phyloP scores from a whole-genome alignment of 2,888 invertebrate species.

The Achlya flavicornis region DNA sequence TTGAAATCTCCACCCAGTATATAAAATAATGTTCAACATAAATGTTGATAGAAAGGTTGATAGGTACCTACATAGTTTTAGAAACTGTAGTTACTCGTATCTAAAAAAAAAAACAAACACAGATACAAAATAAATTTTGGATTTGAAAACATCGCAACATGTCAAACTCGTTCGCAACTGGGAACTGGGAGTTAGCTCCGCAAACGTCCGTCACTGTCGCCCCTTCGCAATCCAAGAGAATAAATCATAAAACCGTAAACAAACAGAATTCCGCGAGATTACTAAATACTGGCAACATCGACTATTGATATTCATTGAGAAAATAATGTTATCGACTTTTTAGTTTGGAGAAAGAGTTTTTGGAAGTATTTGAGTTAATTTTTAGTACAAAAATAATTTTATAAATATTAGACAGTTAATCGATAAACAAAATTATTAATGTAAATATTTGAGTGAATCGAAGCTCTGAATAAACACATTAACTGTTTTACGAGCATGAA shows the following conservation, averaged over 20 bases:
- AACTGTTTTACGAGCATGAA: not conserved
- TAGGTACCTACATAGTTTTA: no score
- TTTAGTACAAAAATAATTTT: not conserved
- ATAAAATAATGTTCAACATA: no score
- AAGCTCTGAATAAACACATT: not conserved
- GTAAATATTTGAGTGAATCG: not conserved
- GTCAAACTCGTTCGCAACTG: slow-evolving; percentile 21
- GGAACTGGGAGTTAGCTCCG: slow-evolving; percentile 30
- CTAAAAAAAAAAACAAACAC: not conserved
- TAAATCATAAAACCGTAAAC: slow-evolving; percentile 39
- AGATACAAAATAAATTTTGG: not conserved
- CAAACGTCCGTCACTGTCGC: slow-evolving; percentile 40
- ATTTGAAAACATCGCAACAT: slow-evolving; percentile 8
- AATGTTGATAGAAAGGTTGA: no score
- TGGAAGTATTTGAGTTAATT: not conserved
- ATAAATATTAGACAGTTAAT: not conserved
- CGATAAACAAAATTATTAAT: not conserved
- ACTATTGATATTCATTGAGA: not conserved
- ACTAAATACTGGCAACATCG: not conserved
- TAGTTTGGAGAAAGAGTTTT: not conserved
- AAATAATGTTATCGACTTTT: slow-evolving; percentile 6
- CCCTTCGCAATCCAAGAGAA: slow-evolving; percentile 36
- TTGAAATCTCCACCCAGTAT: no score
- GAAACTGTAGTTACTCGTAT: no score
- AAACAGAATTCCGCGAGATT: slow-evolving; percentile 24